Evolutionary conservation across 2,113 vertebrate genomes (phyloP).

Genomic region (Pteruthius melanotis): DNA sequence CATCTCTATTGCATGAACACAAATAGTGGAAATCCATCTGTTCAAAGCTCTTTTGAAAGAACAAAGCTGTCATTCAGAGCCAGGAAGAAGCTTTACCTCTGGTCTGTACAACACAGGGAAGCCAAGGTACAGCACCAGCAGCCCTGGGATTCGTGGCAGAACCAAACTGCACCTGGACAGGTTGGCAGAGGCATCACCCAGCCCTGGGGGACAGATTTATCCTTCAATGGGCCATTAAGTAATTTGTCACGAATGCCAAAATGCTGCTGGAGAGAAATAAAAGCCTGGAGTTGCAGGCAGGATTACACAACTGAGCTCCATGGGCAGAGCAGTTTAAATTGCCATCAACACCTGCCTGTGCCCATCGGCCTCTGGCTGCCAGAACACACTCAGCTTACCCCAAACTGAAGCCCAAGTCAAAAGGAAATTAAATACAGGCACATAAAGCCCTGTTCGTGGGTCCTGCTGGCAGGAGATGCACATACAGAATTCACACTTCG

Average conservation of each 20-base stretch:
- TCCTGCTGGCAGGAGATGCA: not conserved
- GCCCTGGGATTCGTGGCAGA: not conserved
- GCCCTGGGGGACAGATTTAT: not conserved
- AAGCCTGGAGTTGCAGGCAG: not conserved
- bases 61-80: not conserved
- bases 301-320: not conserved
- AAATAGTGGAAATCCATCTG: not conserved
- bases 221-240: not conserved
- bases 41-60: not conserved
- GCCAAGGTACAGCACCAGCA: not conserved
- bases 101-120: not conserved
- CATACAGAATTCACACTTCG: not conserved
- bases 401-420: not conserved
- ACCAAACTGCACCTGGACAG: not conserved
- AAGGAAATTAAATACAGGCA: fast-evolving
- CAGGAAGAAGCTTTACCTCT: not conserved
- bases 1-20: not conserved
- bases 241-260: not conserved
- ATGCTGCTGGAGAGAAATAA: not conserved
- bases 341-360: not conserved
- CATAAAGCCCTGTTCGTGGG: fast-evolving
- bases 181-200: not conserved
- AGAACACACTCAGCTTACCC: not conserved
- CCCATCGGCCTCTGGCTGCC: not conserved
- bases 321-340: not conserved